Conservation (phyloP, 2,888 invertebrate genomes). For the Margaritifera margaritifera region DNA sequence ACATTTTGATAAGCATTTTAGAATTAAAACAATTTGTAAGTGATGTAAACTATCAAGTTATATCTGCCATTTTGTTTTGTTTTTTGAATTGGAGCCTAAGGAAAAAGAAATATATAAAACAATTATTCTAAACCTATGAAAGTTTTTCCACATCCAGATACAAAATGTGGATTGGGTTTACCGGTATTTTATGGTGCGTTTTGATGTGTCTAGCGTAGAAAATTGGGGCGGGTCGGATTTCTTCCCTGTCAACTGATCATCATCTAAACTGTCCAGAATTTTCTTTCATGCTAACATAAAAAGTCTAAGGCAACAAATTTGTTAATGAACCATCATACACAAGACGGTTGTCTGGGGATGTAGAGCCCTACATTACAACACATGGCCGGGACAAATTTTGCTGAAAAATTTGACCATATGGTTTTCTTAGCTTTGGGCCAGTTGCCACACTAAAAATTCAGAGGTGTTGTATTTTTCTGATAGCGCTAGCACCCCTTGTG, state of each 20-base stretch:
- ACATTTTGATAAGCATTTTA: too few relatives aligned
- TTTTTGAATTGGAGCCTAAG: too few relatives aligned
- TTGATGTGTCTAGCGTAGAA: constrained; percentile 27
- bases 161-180: too few relatives aligned
- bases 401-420: constrained; percentile 42
- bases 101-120: too few relatives aligned
- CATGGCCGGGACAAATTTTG: constrained; percentile 32
- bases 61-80: too few relatives aligned
- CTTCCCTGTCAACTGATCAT: constrained; percentile 27
- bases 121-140: background rate
- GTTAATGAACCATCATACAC: constrained; percentile 44
- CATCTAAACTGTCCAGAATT: constrained; percentile 31
- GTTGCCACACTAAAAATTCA: too few relatives aligned
- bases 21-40: too few relatives aligned
- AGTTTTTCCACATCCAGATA: background rate
- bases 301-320: constrained; percentile 29
- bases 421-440: constrained; percentile 21
- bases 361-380: constrained; percentile 7
- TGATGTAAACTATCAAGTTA: too few relatives aligned
- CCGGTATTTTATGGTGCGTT: too few relatives aligned
- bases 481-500: too few relatives aligned
- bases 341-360: too few relatives aligned
- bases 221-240: constrained; percentile 38
- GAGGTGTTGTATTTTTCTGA: too few relatives aligned
- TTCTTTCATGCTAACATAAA: constrained; percentile 21